These are phyloP conservation scores for Podiceps cristatus DNA, from an alignment of 2,113 vertebrate species.

Conservation along the genomic window DNA sequence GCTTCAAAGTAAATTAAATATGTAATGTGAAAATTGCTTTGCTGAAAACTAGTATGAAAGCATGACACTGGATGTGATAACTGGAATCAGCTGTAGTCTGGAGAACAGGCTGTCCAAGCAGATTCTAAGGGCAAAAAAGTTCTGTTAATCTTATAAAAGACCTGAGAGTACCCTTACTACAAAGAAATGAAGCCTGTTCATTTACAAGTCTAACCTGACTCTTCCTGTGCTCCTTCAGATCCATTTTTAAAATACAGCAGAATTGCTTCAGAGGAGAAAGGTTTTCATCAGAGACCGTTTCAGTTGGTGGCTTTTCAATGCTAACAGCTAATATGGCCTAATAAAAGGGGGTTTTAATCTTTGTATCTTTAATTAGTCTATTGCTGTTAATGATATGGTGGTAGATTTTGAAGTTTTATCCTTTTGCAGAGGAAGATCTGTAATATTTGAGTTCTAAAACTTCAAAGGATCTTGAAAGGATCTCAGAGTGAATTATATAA, in stretches of 20 bases:
- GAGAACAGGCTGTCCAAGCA: not conserved
- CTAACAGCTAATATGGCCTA: not conserved
- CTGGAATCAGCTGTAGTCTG: not conserved
- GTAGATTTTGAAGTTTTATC: slow-evolving; percentile 7
- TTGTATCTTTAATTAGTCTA: not conserved
- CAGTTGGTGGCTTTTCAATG: not conserved
- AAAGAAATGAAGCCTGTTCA: not conserved
- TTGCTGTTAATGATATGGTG: not conserved
- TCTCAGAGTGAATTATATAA: not conserved
- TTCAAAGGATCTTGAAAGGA: slow-evolving; percentile 10
- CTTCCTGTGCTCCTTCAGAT: not conserved
- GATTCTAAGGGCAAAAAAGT: not conserved
- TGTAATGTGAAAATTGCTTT: not conserved
- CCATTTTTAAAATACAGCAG: not conserved
- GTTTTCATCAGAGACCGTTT: not conserved
- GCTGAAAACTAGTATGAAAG: slow-evolving; percentile 12
- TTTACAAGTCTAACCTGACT: not conserved
- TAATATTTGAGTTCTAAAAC: slow-evolving; percentile 3
- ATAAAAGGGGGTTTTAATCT: not conserved
- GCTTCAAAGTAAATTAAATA: slow-evolving; percentile 23
- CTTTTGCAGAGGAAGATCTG: not conserved
- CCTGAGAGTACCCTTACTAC: not conserved
- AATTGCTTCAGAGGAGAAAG: not conserved
- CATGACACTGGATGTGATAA: not conserved
- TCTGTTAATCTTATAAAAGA: not conserved